Percentiles rank a stretch among this genome's conserved stretches.
These are phyloP conservation scores for Pagrus major DNA, from an alignment of 2,113 vertebrate species.

Conservation along the genomic window DNA sequence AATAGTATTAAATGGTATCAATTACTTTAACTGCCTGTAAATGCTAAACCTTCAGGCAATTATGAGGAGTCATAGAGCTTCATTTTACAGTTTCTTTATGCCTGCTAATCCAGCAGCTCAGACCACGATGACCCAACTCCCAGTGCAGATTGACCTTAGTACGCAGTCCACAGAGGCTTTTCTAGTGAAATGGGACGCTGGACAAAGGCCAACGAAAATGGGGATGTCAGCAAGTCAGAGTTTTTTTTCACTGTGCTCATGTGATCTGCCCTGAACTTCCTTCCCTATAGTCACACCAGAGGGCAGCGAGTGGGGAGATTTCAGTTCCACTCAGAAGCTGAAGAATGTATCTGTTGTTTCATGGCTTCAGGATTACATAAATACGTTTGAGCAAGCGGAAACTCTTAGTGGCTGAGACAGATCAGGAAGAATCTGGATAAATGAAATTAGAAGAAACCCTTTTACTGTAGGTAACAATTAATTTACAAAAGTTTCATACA, in stretches of 20 bases:
- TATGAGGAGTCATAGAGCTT: background rate
- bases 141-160: slow-evolving; percentile 41
- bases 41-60: background rate
- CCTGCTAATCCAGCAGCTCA: background rate
- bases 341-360: slow-evolving; percentile 14
- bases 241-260: slow-evolving; percentile 57
- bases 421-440: background rate
- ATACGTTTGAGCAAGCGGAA: background rate
- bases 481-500: background rate
- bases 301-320: slow-evolving; percentile 3
- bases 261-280: slow-evolving; percentile 71
- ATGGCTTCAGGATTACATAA: slow-evolving; percentile 19
- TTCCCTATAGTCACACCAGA: slow-evolving; percentile 56
- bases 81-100: slow-evolving; percentile 6
- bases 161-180: slow-evolving; percentile 56
- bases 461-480: background rate
- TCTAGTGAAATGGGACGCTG: slow-evolving; percentile 57
- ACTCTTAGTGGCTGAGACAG: background rate
- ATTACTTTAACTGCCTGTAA: background rate
- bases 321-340: slow-evolving; percentile 25
- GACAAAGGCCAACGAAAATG: slow-evolving; percentile 73
- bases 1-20: background rate
- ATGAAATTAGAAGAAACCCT: background rate
- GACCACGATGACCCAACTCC: slow-evolving; percentile 21
- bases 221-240: slow-evolving; percentile 72